Conservation (phyloP, 2,888 invertebrate species). For the Melikaiella ostensackeni region DNA sequence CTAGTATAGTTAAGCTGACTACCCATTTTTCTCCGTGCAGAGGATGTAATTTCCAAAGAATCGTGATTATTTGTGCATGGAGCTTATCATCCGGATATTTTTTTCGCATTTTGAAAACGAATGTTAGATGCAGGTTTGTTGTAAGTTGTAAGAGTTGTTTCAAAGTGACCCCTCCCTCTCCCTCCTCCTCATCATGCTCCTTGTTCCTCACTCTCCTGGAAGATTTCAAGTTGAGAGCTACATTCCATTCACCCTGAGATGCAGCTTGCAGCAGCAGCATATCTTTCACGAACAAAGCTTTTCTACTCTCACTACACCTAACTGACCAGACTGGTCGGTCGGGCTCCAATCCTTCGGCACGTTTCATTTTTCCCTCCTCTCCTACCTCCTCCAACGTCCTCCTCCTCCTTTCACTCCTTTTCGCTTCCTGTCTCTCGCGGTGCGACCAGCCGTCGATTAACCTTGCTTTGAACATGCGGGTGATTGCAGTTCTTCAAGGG, state of each 20-base stretch:
- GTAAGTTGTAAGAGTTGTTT: too few species aligned
- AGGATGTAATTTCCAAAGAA: too few species aligned
- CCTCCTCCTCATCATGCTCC: too few species aligned
- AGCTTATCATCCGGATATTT: too few species aligned
- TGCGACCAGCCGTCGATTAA: slow-evolving; percentile 27
- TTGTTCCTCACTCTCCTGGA: too few species aligned
- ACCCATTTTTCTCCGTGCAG: too few species aligned
- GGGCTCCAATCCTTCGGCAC: slow-evolving; percentile 48
- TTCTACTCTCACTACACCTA: slow-evolving; percentile 27
- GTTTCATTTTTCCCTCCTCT: slow-evolving; percentile 25
- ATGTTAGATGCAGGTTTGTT: too few species aligned
- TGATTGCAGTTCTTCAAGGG: slow-evolving; percentile 2
- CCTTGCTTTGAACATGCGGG: slow-evolving; percentile 17
- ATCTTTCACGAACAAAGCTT: slow-evolving; percentile 35
- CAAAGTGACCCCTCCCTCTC: too few species aligned
- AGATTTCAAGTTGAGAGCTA: slow-evolving; percentile 1
- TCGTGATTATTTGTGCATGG: too few species aligned
- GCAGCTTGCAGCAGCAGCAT: slow-evolving; percentile 36
- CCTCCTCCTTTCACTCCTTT: slow-evolving; percentile 31
- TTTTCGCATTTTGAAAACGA: too few species aligned
- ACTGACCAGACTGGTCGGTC: slow-evolving; percentile 46
- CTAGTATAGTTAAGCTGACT: too few species aligned
- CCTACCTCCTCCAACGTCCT: neutral
- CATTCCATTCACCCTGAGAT: slow-evolving; percentile 31
- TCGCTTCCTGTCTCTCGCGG: slow-evolving; percentile 25